Evolutionary conservation across 2,797 vertebrate species (phyloP).

Genomic region (Sebastes reedi): DNA sequence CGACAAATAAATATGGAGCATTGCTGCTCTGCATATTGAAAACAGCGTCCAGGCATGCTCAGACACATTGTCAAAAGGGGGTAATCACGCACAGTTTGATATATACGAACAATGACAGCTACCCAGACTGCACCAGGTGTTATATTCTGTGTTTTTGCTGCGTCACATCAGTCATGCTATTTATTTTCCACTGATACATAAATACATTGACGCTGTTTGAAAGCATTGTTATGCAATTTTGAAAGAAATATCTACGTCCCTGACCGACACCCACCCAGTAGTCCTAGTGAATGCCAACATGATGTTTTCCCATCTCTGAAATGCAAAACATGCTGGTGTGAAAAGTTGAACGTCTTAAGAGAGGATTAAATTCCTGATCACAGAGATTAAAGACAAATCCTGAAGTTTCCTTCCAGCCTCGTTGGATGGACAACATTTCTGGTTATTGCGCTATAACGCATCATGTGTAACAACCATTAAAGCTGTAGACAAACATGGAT

Average conservation of each 20-base stretch:
- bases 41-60: not conserved
- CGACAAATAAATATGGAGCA: conserved; percentile 29
- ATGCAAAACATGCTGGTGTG: conserved; percentile 3
- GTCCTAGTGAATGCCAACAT: not conserved
- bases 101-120: not conserved
- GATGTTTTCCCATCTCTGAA: conserved; percentile 1
- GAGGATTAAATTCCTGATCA: conserved; percentile 24
- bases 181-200: not conserved
- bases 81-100: conserved; percentile 13
- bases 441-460: not conserved
- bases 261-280: not conserved
- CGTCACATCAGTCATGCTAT: not conserved
- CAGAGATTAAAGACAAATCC: conserved; percentile 24
- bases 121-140: conserved; percentile 5
- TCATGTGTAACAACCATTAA: not conserved
- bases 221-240: not conserved
- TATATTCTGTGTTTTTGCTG: not conserved
- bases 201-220: not conserved
- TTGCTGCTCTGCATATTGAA: conserved; percentile 17
- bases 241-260: not conserved
- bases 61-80: conserved; percentile 5
- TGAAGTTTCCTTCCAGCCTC: conserved; percentile 1
- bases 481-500: not conserved
- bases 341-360: conserved; percentile 19
- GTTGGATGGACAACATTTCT: conserved; percentile 3